Base-by-base conservation (phyloP, 1,140 invertebrate genomes). In the Zaprionus capensis region DNA sequence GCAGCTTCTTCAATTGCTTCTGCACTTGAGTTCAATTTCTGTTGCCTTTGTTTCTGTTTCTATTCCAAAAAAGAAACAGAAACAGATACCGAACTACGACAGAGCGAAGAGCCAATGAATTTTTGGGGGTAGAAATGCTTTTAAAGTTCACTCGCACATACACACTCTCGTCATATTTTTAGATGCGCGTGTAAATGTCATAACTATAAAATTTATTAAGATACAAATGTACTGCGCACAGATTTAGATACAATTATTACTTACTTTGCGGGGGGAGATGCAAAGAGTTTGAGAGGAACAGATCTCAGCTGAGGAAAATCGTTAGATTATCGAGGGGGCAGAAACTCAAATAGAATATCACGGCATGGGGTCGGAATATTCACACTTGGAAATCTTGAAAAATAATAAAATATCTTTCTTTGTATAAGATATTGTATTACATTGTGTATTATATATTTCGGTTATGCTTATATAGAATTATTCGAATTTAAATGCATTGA, bases 11-110 rank as follows among this genome's bases (percentile, higher is more conserved):
- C 85, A 90, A 90, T 90, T 90, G 85, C 46, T 51, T 88, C 85
- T 91, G 85, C 86, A 90, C 85, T 90, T 90, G 85, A 90, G 85
- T 90, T 91, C 79, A 90, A 88, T 88, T 88, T 88, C 82, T 73
- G 59, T 74, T 66, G 36, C 63, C 26, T 22, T 51, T 61, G 12
- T 62, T 17, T 34, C 41, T 31, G 51, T 3, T 49, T 58, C 12
- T 15, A 12, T 69, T 64, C 73, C 58, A 53, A 61, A 70, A 56
- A 44, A 53, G 44, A 58, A 68, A 34, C 63, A 53, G 41, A 12
- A 63, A 58, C 38, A 55, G 24, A 57, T 15, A 58, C 53, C 11
- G 11, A 70, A 57, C 49, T 57, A 63, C 51, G 61, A 44, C 34
- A 61, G 26, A 44, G n/a, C 15, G 31, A 53, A 49, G 20, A 65